These are phyloP conservation scores for Alloscopus bannaensis DNA, from an alignment of 2,888 invertebrate species.

Conservation along the genomic window DNA sequence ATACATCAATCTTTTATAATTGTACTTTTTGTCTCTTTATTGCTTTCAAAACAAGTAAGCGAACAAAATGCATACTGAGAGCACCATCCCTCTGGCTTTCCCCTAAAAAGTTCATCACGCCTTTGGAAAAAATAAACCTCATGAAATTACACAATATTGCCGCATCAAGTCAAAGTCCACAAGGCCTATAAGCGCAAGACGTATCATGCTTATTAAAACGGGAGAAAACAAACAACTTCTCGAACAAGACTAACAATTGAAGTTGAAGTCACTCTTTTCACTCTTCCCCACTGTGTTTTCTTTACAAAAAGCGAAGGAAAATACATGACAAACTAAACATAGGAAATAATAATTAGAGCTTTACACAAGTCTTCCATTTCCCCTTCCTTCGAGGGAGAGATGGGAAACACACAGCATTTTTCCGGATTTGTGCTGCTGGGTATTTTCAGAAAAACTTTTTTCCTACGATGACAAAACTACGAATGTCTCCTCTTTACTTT, in stretches of 20 bases:
- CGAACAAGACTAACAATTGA: conserved; percentile 13
- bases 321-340: conserved; percentile 53
- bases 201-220: conserved; percentile 49
- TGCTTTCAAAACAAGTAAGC: conserved; percentile 39
- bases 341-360: conserved; percentile 69
- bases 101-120: conserved; percentile 51
- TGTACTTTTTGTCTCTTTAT: conserved; percentile 59
- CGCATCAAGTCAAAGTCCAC: conserved; percentile 57
- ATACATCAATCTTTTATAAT: conserved; percentile 64
- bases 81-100: conserved; percentile 38
- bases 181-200: conserved; percentile 35
- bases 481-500: conserved; percentile 49
- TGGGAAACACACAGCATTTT: conserved; percentile 35
- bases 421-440: conserved; percentile 58
- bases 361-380: conserved; percentile 55
- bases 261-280: conserved; percentile 51
- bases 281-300: conserved; percentile 27
- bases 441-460: conserved; percentile 42
- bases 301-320: conserved; percentile 32
- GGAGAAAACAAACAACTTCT: conserved; percentile 43
- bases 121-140: conserved; percentile 44
- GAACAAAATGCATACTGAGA: conserved; percentile 30
- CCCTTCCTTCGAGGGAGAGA: conserved; percentile 43
- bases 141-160: conserved; percentile 59
- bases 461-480: conserved; percentile 30